phyloP scores from a whole-genome alignment of 2,888 invertebrate species.

The Coleophora deauratella region DNA sequence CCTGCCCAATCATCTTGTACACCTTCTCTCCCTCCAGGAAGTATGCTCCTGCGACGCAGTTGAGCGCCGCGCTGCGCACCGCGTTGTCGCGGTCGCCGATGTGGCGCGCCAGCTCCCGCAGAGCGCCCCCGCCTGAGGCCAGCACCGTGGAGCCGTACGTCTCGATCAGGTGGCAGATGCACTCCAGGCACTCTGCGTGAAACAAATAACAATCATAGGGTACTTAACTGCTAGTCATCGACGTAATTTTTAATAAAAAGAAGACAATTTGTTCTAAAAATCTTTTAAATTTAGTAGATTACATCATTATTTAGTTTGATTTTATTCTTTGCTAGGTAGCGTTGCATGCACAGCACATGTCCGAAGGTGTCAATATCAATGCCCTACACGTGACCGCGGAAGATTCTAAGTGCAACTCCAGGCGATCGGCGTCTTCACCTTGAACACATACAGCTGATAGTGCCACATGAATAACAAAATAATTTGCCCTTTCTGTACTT shows the following conservation, averaged over 20 bases:
- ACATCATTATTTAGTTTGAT: too few relatives aligned
- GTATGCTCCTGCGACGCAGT: constrained; percentile 93
- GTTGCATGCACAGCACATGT: too few relatives aligned
- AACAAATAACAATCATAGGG: background rate
- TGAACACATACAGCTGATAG: too few relatives aligned
- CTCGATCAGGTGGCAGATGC: constrained; percentile 89
- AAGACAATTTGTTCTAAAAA: background rate
- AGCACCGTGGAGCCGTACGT: constrained; percentile 89
- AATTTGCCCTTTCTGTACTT: too few relatives aligned
- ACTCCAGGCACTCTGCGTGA: constrained; percentile 89
- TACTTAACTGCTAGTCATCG: too few relatives aligned
- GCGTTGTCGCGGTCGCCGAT: constrained; percentile 97
- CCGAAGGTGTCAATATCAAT: too few relatives aligned
- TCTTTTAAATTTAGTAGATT: too few relatives aligned
- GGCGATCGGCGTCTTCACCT: too few relatives aligned
- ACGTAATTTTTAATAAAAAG: background rate
- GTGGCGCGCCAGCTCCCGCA: constrained; percentile 94
- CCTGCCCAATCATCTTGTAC: constrained; percentile 92
- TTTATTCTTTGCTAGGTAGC: too few relatives aligned
- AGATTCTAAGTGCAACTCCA: too few relatives aligned
- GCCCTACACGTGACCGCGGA: too few relatives aligned
- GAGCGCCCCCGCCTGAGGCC: constrained; percentile 82
- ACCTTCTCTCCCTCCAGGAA: constrained; percentile 92
- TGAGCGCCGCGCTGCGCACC: constrained; percentile 96
- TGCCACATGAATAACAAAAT: too few relatives aligned